Base-by-base conservation (phyloP, 2,797 vertebrate genomes). In the Chaunax sp. region DNA sequence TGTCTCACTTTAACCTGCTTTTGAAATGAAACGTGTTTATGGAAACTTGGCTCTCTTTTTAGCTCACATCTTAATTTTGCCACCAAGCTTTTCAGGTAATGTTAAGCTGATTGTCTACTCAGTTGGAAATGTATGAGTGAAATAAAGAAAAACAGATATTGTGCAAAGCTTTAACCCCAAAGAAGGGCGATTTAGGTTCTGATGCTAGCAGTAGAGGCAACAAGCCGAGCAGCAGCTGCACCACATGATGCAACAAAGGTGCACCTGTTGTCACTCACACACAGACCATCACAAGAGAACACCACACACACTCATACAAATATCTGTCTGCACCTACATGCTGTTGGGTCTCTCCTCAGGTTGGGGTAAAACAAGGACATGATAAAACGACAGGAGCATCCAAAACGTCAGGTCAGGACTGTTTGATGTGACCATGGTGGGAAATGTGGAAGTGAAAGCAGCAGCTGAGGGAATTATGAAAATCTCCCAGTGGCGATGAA, bases 361-460 rank as follows among this genome's bases (percentile, higher is more conserved):
- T 88, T 88, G 82, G 55, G 89, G 64, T 87, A 72, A 77, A 89
- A 90, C 85, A 81, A 86, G 69, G 63, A 53, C 69, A 59, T 8
- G 20, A 71, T 22, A 40, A 46, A 81, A 70, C 23, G 22, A 44
- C 72, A 45, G n/a, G 8, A 57, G 54, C 25, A 33, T 80, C 71
- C 81, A 75, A 75, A 87, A 69, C 16, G 47, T 49, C 75, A 23
- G 86, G 69, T 86, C 85, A 81, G 69, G 60, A 81, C 64, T 66
- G 78, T 85, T 80, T 81, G 76, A 78, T 77, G 79, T 82, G 79
- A 77, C 65, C 55, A 54, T 1, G n/a, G 47, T 53, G 57, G 69
- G 23, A 85, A 86, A 78, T 3, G 26, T 26, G 83, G 89, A 90
- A 82, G 72, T 84, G 80, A 89, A 85, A 88, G 70, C 45, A 85